Percentiles rank a stretch among this genome's conserved stretches.
Evolutionary conservation across 2,797 vertebrate species (phyloP).

Genomic region (Sebastiscus albofasciatus): DNA sequence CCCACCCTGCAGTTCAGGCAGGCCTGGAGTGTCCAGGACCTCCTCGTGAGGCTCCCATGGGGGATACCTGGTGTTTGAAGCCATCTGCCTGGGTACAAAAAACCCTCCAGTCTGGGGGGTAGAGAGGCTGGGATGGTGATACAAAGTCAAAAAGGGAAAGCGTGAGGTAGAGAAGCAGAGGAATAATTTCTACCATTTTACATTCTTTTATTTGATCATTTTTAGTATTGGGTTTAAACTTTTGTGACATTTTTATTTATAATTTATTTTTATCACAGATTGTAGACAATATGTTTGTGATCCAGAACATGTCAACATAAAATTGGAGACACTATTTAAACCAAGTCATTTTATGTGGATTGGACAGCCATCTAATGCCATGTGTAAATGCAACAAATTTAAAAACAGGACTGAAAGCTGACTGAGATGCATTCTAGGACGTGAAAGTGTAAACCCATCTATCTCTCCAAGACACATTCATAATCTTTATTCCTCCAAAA

Average conservation of each 20-base stretch:
- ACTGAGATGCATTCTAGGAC: background rate
- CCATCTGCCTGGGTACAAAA: conserved; percentile 60
- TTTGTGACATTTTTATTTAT: background rate
- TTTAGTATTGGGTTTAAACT: background rate
- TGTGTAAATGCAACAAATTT: background rate
- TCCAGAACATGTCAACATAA: background rate
- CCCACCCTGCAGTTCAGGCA: conserved; percentile 42
- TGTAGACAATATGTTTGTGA: background rate
- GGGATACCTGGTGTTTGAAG: conserved; percentile 69
- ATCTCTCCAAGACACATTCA: background rate
- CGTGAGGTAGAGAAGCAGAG: background rate
- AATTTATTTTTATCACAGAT: background rate
- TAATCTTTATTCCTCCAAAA: background rate
- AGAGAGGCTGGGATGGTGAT: conserved; percentile 9
- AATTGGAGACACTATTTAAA: background rate
- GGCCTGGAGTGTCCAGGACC: conserved; percentile 60
- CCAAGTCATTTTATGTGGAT: background rate
- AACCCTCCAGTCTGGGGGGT: conserved; percentile 5
- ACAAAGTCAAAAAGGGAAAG: conserved; percentile 27
- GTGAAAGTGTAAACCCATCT: background rate
- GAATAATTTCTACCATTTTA: background rate
- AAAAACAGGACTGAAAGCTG: background rate
- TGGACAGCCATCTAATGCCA: background rate
- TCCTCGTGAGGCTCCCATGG: conserved; percentile 64
- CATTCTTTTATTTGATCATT: background rate